Evolutionary conservation across 2,888 invertebrate genomes (phyloP), one percentile per base, ranked within the genome.

Genomic region (Neoitamus cyanurus): DNA sequence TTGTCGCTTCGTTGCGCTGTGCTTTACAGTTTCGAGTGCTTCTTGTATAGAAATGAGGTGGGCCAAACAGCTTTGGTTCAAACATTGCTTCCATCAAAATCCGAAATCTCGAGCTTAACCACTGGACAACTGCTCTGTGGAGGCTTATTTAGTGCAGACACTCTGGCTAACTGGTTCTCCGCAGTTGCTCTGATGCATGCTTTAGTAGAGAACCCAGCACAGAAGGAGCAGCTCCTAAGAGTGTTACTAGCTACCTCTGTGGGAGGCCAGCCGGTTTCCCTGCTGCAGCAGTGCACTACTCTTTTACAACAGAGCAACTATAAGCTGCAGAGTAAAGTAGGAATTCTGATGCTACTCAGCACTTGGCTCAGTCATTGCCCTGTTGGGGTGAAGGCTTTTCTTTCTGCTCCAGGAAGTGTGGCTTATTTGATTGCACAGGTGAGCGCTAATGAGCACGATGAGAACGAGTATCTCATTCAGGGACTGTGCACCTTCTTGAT

Each of bases 11-110:
- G 99, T 86, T 98, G 98, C 90, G 97, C 99, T 0, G 98, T 99
- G 1, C 94, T 99, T 0, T 99, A 99, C 91, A 98, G 98, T 90
- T 99, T 99, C 91, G 96, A 99, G 92, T 98, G 98, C 90, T 99
- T 96, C 90, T 92, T 99, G 7, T 97, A 96, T 90, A 97, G 96
- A 91, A 99, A 99, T 90, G 96, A 97, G 90, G 93, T 94, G 34
- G 97, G 97, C 2, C 98, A 98, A 90, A 95, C 95, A 0, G 94
- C 95, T 87, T 94, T 99, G 1, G 95, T 99, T 0, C 96, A 97
- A 89, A 99, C 99, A 0, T 92, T 99, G 0, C 92, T 99, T 13
- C 99, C 99, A 0, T 96, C 97, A 1, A 94, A 96, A 34, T 93
- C 95, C 0, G 97, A 97, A 89, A 95, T 94, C 6, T 93, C 94